A percentile compares a stretch with the other conserved stretches of the same genome.
Conservation (phyloP, 2,113 vertebrate species). For the Psittacula cyanocephala region DNA sequence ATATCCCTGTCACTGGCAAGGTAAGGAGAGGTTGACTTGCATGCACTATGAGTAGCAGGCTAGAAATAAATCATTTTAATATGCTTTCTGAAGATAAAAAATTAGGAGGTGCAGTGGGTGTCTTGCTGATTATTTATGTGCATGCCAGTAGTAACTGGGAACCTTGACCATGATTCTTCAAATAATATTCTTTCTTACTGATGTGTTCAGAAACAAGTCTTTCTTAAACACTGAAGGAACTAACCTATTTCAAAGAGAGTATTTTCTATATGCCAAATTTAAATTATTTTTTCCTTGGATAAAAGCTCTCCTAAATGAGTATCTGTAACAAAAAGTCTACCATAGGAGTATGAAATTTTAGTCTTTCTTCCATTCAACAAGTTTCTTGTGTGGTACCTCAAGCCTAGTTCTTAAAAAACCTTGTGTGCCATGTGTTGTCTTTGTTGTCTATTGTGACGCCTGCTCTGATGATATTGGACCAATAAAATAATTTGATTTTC, state of each 20-base stretch:
- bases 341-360: not conserved
- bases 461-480: not conserved
- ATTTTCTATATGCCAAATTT: constrained; percentile 7
- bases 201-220: not conserved
- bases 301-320: not conserved
- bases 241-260: constrained; percentile 3
- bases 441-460: not conserved
- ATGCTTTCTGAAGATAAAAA: constrained; percentile 54
- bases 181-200: constrained; percentile 29
- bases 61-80: constrained; percentile 56
- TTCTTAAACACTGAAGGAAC: not conserved
- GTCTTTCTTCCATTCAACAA: not conserved
- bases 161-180: not conserved
- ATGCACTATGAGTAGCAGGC: constrained; percentile 35
- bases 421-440: not conserved
- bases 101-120: constrained; percentile 11
- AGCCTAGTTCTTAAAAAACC: not conserved
- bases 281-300: not conserved
- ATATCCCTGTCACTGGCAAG: constrained; percentile 86
- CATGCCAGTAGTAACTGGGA: not conserved
- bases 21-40: constrained; percentile 68
- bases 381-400: not conserved
- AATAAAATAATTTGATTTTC: not conserved
- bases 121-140: constrained; percentile 51
- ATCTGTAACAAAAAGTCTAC: not conserved